Base-by-base conservation (phyloP, 1,140 invertebrate genomes). In the Cyclargus thomasi region DNA sequence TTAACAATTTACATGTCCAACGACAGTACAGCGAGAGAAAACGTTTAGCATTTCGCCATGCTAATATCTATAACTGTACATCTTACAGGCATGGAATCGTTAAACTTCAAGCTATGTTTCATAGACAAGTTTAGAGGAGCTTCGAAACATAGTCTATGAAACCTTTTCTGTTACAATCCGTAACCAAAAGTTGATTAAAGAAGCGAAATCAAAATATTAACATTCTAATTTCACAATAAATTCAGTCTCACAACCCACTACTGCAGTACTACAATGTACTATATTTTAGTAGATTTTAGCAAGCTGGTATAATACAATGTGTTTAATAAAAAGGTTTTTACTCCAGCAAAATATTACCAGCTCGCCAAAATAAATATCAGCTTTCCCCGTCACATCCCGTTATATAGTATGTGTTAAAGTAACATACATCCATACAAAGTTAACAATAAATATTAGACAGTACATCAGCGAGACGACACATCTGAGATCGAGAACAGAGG, bases 161-260 rank as follows among this genome's bases (percentile, higher is more conserved):
- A 47, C 39, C 39, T 47, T 3, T 47, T 14, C 14, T 8, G 14
- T 47, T 47, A 47, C 39, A 47, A 2, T 47, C 39, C 39, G 14
- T 3, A 47, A 47, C 39, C 10, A 47, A 47, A 47, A 47, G 11
- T 47, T 16, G 39, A 47, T 1, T 14, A 14, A 14, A 47, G 39
- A 47, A 47, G 39, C 39, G 39, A 47, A 47, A 47, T 11, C 39
- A 47, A 47, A 47, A 11, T 47, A 47, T 47, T 47, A 47, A 47
- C 39, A 47, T 47, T 16, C 39, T 47, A 47, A 16, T 47, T 53
- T 65, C 36, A 71, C 47, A 68, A 74, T 80, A 79, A 78, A 81
- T 80, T 82, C 70, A 75, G 74, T 81, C 76, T 88, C 86, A 88
- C 86, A 88, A 88, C 84, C 84, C 76, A 73, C 84, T 82, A 86